Base-by-base conservation (phyloP, 2,113 vertebrate genomes). In the Morphnarchus princeps region DNA sequence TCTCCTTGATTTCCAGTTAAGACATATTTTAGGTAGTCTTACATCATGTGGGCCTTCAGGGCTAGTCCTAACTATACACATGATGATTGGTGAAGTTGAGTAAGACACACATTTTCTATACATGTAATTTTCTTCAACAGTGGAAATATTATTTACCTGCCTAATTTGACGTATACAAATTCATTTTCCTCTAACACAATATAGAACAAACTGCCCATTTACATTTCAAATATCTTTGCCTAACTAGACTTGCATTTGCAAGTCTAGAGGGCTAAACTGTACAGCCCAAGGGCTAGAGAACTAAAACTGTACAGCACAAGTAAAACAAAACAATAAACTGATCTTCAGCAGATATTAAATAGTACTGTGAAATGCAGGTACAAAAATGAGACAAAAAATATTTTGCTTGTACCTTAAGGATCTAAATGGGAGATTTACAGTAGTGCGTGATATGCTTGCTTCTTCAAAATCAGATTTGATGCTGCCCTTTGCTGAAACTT, bases 361-460 rank as follows among this genome's bases (percentile, higher is more conserved):
- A 43, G 5, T 66, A 19, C 10, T 36, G 42, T 34, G 26, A 32
- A 71, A 6, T 40, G 11, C 25, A 77, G 34, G 19, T 16, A 58
- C 26, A 82, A 43, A 65, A 63, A 38, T 2, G 6, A 50, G 8
- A 29, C 6, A 50, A 87, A 8, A n/a, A 3, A 3, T 57, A 2
- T 62, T 82, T 71, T 67, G 2, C 25, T 71, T 83, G 7, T 47
- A 47, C 22, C 11, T 73, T 40, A 36, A 40, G 29, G 40, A 65
- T 55, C 5, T 40, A 76, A 81, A 71, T 18, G 18, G 11, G 26
- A 59, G 2, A 59, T 43, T 65, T 87, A 42, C 4, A 47, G 17
- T 5, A 12, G 3, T 13, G 5, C 2, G 20, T 54, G 6, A 45
- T 25, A 25, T 6, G 3, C 1, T 90, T 81, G 5, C 7, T 54